These are phyloP conservation scores for Actenoides lindsayi DNA, from an alignment of 2,113 vertebrate species.

Conservation along the genomic window DNA sequence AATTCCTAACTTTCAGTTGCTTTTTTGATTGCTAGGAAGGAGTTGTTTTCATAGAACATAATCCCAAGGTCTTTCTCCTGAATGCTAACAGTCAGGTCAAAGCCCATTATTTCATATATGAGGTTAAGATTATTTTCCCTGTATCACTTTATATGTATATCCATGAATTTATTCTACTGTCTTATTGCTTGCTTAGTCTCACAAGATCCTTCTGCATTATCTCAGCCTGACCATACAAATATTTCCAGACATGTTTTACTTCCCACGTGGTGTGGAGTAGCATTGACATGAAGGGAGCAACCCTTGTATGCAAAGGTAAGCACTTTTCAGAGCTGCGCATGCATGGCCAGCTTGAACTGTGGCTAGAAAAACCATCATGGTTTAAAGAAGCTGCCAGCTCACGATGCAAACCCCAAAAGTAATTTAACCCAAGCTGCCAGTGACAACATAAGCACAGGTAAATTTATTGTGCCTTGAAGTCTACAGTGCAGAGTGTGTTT, in stretches of 20 bases:
- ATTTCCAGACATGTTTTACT: not conserved
- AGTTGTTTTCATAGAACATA: constrained; percentile 53
- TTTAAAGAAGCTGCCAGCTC: constrained; percentile 9
- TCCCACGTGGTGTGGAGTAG: not conserved
- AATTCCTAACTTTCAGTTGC: constrained; percentile 24
- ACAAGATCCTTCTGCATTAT: constrained; percentile 18
- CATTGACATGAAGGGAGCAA: not conserved
- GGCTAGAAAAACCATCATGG: not conserved
- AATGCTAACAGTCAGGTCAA: constrained; percentile 5
- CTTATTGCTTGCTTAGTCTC: constrained; percentile 8
- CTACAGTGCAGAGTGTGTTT: fast-evolving
- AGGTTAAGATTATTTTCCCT: constrained; percentile 34
- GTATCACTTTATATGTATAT: not conserved
- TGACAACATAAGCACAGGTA: not conserved
- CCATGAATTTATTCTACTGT: constrained; percentile 2
- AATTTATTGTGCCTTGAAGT: not conserved
- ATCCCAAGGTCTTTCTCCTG: constrained; percentile 25
- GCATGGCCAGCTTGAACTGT: not conserved
- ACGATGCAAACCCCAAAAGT: not conserved
- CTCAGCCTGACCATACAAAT: not conserved
- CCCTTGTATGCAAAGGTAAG: not conserved
- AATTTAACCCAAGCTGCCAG: not conserved
- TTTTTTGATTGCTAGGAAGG: constrained; percentile 30
- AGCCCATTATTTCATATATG: constrained; percentile 23
- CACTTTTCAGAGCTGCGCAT: not conserved